Evolutionary conservation across 1,140 invertebrate species (phyloP), one percentile per base, ranked within the genome.

Genomic region (Theocolax elegans): DNA sequence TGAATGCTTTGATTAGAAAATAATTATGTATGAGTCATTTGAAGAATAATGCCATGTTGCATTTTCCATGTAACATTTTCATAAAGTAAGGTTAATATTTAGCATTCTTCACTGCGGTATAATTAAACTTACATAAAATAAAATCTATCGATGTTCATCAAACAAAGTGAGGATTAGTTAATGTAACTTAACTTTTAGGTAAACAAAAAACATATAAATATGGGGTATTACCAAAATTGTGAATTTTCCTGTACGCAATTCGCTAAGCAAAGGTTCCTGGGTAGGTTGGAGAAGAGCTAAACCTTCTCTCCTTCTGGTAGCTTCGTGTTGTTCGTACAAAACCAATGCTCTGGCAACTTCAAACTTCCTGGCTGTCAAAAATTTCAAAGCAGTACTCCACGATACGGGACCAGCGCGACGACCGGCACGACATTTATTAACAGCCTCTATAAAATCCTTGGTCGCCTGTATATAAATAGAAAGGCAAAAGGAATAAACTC

Each of bases 211-310:
- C 4, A 35, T 35, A 35, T 10, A 35, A 35, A 10, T 6, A 35
- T 35, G 4, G 4, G 10, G 10, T 35, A 4, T 35, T 87, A 98
- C 96, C 91, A 99, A 87, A 82, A 98, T 92, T 60, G 97, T 98
- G 85, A 99, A 98, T 89, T 99, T 99, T 81, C 94, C 95, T 66
- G 95, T 97, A 75, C 91, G 88, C 60, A 99, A 85, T 87, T 99
- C 97, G 19, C 90, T 91, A 74, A 91, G 90, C 15, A 99, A 87
- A 8, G 94, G 94, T 77, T 96, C 93, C 74, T 90, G 88, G 72
- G 89, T 87, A 1, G 95, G 92, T 82, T 97, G 91, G 75, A 98
- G 92, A 59, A 91, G 87, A 31, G 90, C 89, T 17, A 99, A 88
- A 44, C 94, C 94, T 86, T 99, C 96, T 70, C 92, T 88, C 70